Percentiles rank a stretch among this genome's conserved stretches.
Evolutionary conservation across 2,797 vertebrate species (phyloP).

Genomic region (Cyprinodon diabolis): DNA sequence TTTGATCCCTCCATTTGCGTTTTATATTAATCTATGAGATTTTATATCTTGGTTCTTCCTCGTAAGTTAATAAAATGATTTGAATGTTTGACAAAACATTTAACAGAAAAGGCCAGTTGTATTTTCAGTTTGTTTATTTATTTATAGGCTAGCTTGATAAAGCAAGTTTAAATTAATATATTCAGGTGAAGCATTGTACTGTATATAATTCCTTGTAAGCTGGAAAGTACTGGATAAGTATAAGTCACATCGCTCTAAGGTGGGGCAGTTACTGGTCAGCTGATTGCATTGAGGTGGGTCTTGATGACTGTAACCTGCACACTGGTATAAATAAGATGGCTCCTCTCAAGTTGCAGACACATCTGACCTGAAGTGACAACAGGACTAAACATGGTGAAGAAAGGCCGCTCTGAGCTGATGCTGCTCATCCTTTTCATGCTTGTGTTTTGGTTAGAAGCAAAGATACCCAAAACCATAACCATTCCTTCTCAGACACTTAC

Average conservation of each 20-base stretch:
- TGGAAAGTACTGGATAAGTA: neutral
- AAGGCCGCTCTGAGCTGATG: neutral
- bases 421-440: neutral
- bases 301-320: slow-evolving; percentile 14
- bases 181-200: no score
- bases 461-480: accelerated
- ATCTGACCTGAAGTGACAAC: neutral
- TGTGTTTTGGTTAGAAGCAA: neutral
- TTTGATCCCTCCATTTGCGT: neutral
- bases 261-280: neutral
- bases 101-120: no score
- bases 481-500: accelerated
- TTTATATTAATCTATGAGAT: neutral
- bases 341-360: neutral
- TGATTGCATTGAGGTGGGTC: slow-evolving; percentile 29
- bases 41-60: neutral
- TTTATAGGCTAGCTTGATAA: neutral
- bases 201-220: neutral
- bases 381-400: neutral
- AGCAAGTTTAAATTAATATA: neutral
- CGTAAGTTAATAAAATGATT: neutral
- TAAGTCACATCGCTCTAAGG: neutral
- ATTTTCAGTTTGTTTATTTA: no score
- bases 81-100: neutral
- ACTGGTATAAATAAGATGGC: slow-evolving; percentile 16